These are phyloP conservation scores for Tinamus major DNA, from an alignment of 2,797 vertebrate genomes.

Conservation along the genomic window DNA sequence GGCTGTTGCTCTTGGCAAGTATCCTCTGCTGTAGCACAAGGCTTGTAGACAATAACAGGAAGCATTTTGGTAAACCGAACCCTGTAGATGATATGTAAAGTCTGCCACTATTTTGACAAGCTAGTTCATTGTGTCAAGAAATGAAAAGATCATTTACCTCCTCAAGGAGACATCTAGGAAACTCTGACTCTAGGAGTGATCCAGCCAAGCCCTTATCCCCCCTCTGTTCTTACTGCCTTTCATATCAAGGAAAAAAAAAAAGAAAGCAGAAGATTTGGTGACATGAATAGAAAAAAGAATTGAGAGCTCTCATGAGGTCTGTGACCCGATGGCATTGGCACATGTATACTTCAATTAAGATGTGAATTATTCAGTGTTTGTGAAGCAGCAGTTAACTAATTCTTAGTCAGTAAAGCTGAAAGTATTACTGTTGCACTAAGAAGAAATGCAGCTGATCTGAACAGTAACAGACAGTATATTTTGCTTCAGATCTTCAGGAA, in stretches of 20 bases:
- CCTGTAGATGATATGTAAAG: background rate
- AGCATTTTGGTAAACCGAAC: constrained; percentile 44
- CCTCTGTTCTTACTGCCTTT: background rate
- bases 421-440: background rate
- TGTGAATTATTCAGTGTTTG: background rate
- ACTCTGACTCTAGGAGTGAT: background rate
- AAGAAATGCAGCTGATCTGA: background rate
- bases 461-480: background rate
- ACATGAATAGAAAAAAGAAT: background rate
- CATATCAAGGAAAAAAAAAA: background rate
- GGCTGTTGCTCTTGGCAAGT: constrained; percentile 55
- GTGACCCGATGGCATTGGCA: background rate
- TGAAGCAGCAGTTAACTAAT: background rate
- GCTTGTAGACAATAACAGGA: constrained; percentile 59
- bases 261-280: background rate
- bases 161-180: background rate
- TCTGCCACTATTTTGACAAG: background rate
- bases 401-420: background rate
- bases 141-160: background rate
- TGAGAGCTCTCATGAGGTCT: background rate
- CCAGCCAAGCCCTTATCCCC: constrained; percentile 1
- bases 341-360: background rate
- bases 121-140: constrained; percentile 2
- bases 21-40: background rate
- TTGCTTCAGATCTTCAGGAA: background rate